phyloP scores from a whole-genome alignment of 2,113 vertebrate genomes.

The Salvelinus sp. region DNA sequence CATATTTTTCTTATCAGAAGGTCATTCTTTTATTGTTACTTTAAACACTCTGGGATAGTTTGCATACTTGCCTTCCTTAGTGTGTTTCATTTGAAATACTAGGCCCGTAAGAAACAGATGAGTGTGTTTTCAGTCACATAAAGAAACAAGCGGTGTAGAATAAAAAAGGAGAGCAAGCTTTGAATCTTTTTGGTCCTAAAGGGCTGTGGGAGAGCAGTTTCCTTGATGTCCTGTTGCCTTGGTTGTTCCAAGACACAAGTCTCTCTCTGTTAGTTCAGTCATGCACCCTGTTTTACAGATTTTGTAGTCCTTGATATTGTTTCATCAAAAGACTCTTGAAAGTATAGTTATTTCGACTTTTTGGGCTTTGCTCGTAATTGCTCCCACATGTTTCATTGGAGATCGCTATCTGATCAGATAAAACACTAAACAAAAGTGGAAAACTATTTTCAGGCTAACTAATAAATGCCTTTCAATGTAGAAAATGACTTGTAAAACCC shows the following conservation, averaged over 20 bases:
- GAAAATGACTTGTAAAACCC: slow-evolving; percentile 53
- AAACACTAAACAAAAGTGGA: slow-evolving; percentile 38
- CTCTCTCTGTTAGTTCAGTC: slow-evolving; percentile 33
- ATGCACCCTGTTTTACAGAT: slow-evolving; percentile 34
- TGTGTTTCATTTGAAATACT: slow-evolving; percentile 39
- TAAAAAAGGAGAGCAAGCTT: background rate
- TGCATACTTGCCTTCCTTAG: slow-evolving; percentile 31
- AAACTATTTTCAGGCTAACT: slow-evolving; percentile 37
- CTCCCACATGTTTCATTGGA: slow-evolving; percentile 55
- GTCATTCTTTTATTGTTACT: slow-evolving; percentile 50
- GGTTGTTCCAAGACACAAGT: slow-evolving; percentile 37
- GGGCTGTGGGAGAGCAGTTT: slow-evolving; percentile 26
- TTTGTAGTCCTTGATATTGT: slow-evolving; percentile 33
- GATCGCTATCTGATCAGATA: slow-evolving; percentile 58
- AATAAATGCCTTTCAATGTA: slow-evolving; percentile 5
- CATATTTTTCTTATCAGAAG: slow-evolving; percentile 55
- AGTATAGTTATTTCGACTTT: slow-evolving; percentile 54
- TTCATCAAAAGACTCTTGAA: slow-evolving; percentile 53
- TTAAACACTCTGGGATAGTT: slow-evolving; percentile 42
- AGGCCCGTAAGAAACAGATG: slow-evolving; percentile 23
- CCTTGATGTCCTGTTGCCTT: slow-evolving; percentile 33
- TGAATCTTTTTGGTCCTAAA: slow-evolving; percentile 5
- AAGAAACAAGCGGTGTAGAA: background rate
- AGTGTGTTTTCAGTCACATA: slow-evolving; percentile 17
- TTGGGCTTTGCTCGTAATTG: slow-evolving; percentile 44